phyloP scores from a whole-genome alignment of 1,140 invertebrate species.

The Berghia stephanieae region DNA sequence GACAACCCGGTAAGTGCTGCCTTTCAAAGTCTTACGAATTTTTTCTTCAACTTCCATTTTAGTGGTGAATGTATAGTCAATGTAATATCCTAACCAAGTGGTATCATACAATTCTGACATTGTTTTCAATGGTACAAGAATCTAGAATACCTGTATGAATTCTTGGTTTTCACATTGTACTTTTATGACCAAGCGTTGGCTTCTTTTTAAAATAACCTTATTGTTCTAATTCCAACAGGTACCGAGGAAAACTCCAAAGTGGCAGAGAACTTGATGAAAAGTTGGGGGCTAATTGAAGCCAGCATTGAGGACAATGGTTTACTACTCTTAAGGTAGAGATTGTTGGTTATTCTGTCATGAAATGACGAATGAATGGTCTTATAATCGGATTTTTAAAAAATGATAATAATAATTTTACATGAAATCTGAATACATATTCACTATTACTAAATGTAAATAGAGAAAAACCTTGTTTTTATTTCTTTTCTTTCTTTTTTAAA shows the following conservation, averaged over 20 bases:
- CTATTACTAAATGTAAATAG: not conserved
- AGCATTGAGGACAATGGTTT: conserved; percentile 60
- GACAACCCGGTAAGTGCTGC: conserved; percentile 47
- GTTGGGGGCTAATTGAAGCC: conserved; percentile 60
- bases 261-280: conserved; percentile 56
- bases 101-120: no score
- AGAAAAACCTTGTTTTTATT: not conserved
- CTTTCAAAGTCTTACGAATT: not conserved
- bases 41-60: conserved; percentile 3
- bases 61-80: no score
- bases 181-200: no score
- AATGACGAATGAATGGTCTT: not conserved
- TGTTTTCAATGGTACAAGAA: no score
- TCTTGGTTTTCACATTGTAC: no score
- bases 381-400: not conserved
- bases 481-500: no score
- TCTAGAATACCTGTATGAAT: no score
- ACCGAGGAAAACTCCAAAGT: conserved; percentile 59
- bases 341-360: not conserved
- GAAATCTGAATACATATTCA: not conserved
- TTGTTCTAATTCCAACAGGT: no score
- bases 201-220: no score
- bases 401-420: not conserved
- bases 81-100: no score
- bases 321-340: conserved; percentile 55